Evolutionary conservation across 1,140 invertebrate species (phyloP), one percentile per base, ranked within the genome.

Genomic region (Ectropis grisescens): DNA sequence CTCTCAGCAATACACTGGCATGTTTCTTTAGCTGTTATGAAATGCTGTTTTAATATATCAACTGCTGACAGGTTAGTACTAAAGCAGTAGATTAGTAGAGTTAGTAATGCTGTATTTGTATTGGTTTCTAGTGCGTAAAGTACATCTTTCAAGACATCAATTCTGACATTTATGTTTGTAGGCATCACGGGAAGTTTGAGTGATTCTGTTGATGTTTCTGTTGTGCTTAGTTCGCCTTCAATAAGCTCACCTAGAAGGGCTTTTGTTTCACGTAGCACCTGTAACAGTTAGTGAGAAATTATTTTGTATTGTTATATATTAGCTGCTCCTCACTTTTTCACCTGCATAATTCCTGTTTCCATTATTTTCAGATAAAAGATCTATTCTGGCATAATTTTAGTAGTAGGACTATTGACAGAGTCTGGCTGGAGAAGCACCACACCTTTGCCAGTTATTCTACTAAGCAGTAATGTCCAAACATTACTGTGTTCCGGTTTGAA

Each of bases 191-290:
- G 72, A 7, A 72, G 29, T 32, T 68, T 76, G 13, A 81, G 23
- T 22, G 58, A 55, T 4, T 65, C 61, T 28, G 27, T 36, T 14
- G 59, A 48, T 4, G 58, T 50, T 27, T 55, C 49, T 23, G 45
- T 41, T n/a, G 39, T 41, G 22, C 62, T 51, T 3, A 62, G 24
- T 37, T 78, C 60, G n/a, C 58, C 61, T 8, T 48, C 23, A 8
- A 78, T 46, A 10, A 81, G 25, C 12, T 81, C 71, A 43, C 41
- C 51, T 24, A 81, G 31, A 5, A 81, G 41, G 8, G 53, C 50
- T 57, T 76, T 78, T 12, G 69, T 65, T 67, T 81, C 76, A 42
- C 76, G 50, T 8, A 81, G 23, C 0, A 78, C 76, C 72, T 78
- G 52, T 13, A 75, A 64, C 33, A 33, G 23, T 5, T 22, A 5